Percentiles rank a stretch among this genome's conserved stretches.
Evolutionary conservation across 2,113 vertebrate genomes (phyloP).

Genomic region (Phaethornis superciliosus): DNA sequence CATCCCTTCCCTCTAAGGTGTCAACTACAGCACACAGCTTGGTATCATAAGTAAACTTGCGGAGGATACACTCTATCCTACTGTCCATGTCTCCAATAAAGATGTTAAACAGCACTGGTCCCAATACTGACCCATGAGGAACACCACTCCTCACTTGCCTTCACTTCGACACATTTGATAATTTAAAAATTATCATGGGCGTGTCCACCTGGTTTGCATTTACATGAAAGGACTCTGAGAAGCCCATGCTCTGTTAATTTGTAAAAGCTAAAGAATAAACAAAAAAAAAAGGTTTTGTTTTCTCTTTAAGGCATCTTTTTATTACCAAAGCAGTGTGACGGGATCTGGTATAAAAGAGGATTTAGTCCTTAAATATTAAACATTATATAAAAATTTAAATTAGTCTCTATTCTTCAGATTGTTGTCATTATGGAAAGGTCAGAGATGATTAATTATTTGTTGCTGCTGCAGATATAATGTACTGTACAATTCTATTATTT

Average conservation of each 20-base stretch:
- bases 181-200: not conserved
- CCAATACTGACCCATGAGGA: no score
- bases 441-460: slow-evolving; percentile 71
- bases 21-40: no score
- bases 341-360: not conserved
- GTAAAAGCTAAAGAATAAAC: not conserved
- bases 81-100: no score
- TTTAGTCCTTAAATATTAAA: slow-evolving; percentile 67
- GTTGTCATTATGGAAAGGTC: slow-evolving; percentile 70
- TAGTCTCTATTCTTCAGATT: slow-evolving; percentile 58
- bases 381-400: slow-evolving; percentile 69
- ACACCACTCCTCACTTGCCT: no score
- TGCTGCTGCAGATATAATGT: slow-evolving; percentile 67
- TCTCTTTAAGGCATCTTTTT: slow-evolving; percentile 1
- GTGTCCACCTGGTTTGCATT: not conserved
- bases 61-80: no score
- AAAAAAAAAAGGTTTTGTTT: not conserved
- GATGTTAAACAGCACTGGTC: no score
- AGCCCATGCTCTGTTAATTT: not conserved
- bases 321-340: not conserved
- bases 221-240: not conserved
- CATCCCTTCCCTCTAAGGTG: no score
- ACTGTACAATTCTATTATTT: slow-evolving; percentile 69
- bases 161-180: not conserved
- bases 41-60: no score